Percentiles rank a stretch among this genome's conserved stretches.
Evolutionary conservation across 1,140 invertebrate genomes (phyloP).

Genomic region (Scaptomyza montana): DNA sequence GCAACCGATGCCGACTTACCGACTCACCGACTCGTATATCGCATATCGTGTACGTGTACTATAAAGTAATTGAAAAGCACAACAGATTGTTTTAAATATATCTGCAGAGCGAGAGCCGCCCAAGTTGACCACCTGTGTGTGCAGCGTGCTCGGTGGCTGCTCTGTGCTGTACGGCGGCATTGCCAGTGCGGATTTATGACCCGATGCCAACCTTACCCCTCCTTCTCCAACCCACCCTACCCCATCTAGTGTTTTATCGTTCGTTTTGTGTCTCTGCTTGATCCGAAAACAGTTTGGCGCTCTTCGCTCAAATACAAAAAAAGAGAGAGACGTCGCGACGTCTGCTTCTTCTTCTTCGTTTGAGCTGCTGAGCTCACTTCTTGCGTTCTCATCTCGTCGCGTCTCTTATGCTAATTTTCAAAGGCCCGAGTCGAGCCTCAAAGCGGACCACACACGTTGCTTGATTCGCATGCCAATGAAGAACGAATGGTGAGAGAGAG

Average conservation of each 20-base stretch:
- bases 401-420: constrained; percentile 78
- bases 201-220: constrained; percentile 21
- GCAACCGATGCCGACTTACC: constrained; percentile 3
- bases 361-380: not conserved
- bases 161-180: constrained; percentile 26
- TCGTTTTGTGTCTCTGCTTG: constrained; percentile 14
- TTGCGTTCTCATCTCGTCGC: constrained; percentile 2
- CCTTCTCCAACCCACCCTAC: too few species aligned
- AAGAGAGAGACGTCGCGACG: constrained; percentile 31
- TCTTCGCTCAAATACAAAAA: constrained; percentile 22
- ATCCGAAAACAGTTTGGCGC: constrained; percentile 39
- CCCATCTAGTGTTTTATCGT: not conserved
- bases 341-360: constrained; percentile 8
- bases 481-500: too few species aligned
- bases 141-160: not conserved
- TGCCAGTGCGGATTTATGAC: constrained; percentile 63
- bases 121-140: constrained; percentile 77
- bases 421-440: constrained; percentile 36
- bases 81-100: constrained; percentile 82
- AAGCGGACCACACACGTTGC: constrained; percentile 75
- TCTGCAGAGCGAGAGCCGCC: constrained; percentile 56
- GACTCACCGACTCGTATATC: constrained; percentile 35
- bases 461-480: constrained; percentile 57
- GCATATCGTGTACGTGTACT: constrained; percentile 76
- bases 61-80: constrained; percentile 82